Percentiles rank a stretch among this genome's conserved stretches.
Evolutionary conservation across 2,113 vertebrate genomes (phyloP).

Genomic region (Chaetorhynchus papuensis): DNA sequence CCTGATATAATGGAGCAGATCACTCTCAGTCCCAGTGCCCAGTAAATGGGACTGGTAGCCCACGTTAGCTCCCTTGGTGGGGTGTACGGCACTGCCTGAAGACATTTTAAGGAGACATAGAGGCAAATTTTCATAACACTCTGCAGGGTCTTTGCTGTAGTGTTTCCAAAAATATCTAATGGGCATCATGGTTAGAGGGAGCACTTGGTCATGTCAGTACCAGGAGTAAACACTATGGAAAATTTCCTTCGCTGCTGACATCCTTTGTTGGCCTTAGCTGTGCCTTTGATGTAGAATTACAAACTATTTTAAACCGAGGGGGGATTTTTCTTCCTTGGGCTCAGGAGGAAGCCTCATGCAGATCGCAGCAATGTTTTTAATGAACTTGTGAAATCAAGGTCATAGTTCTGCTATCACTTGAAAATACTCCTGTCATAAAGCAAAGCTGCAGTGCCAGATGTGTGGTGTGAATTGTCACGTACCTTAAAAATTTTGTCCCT

Average conservation of each 20-base stretch:
- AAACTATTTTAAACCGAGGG: neutral
- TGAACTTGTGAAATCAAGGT: constrained; percentile 47
- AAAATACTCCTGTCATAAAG: neutral
- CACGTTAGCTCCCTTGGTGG: neutral
- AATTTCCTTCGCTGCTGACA: neutral
- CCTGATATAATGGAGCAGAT: neutral
- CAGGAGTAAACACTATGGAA: neutral
- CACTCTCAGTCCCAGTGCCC: neutral
- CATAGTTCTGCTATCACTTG: neutral
- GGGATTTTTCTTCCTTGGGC: neutral
- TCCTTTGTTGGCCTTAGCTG: neutral
- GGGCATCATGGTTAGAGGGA: neutral
- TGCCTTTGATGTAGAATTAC: neutral
- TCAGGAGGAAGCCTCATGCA: neutral
- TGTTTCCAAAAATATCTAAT: neutral
- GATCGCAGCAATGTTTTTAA: neutral
- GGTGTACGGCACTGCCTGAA: neutral
- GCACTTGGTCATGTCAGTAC: neutral
- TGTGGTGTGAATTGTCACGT: neutral
- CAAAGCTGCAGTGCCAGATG: constrained; percentile 27
- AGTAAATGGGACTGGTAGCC: neutral
- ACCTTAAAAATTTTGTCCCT: neutral
- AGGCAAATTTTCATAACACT: neutral
- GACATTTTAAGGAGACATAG: neutral
- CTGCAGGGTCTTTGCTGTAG: neutral